A percentile compares a stretch with the other conserved stretches of the same genome.
phyloP scores from a whole-genome alignment of 1,140 invertebrate genomes.

The Eupeodes corollae region DNA sequence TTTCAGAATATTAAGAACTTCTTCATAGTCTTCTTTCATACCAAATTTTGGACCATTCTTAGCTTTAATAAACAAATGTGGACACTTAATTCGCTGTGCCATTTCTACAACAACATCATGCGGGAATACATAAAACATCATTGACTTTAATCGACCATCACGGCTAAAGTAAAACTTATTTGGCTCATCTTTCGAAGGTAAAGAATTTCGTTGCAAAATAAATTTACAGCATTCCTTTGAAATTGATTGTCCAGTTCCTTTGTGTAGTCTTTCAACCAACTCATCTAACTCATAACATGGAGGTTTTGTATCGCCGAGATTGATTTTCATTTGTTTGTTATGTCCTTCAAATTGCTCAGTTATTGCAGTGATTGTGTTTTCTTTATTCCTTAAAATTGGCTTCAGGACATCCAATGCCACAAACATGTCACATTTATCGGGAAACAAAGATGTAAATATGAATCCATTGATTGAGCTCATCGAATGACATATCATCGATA shows the following conservation, averaged over 20 bases:
- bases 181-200: slow-evolving; percentile 42
- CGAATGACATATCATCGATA: slow-evolving; percentile 56
- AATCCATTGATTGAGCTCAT: slow-evolving; percentile 50
- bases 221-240: slow-evolving; percentile 43
- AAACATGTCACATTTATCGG: slow-evolving; percentile 49
- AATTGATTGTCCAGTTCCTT: slow-evolving; percentile 42
- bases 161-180: slow-evolving; percentile 50
- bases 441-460: slow-evolving; percentile 45
- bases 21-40: slow-evolving; percentile 43
- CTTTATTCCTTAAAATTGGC: slow-evolving; percentile 36
- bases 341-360: slow-evolving; percentile 41
- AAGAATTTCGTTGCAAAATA: slow-evolving; percentile 46
- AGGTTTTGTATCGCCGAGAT: slow-evolving; percentile 39
- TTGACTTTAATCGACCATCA: slow-evolving; percentile 46
- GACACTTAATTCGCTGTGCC: slow-evolving; percentile 42
- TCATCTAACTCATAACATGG: slow-evolving; percentile 50
- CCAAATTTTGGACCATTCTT: slow-evolving; percentile 44
- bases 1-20: slow-evolving; percentile 44
- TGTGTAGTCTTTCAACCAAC: slow-evolving; percentile 43
- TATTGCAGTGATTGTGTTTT: slow-evolving; percentile 25
- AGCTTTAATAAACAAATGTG: slow-evolving; percentile 49
- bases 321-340: slow-evolving; percentile 37
- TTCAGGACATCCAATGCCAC: slow-evolving; percentile 52
- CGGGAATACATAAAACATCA: slow-evolving; percentile 39
- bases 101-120: slow-evolving; percentile 42